Percentiles rank a stretch among this genome's conserved stretches.
phyloP scores from a whole-genome alignment of 37 sponge, comb jelly and placozoan genomes.

The Chondrosia reniformis region DNA sequence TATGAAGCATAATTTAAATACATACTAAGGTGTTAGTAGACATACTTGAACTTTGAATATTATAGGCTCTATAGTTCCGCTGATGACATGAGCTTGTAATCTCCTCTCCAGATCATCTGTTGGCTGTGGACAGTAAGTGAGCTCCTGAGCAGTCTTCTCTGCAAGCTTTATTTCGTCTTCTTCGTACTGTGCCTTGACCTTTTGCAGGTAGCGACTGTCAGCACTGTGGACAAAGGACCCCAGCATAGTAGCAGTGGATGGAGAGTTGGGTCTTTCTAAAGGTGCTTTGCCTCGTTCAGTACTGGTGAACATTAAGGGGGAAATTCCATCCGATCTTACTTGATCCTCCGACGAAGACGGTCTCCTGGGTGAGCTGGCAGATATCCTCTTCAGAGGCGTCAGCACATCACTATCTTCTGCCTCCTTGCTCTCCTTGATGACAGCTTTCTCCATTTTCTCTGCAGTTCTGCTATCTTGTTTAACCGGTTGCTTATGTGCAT shows the following conservation, averaged over 20 bases:
- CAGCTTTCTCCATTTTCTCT: conserved; percentile 8
- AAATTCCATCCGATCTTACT: conserved; percentile 3
- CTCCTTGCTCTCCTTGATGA: neutral
- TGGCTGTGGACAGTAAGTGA: conserved; percentile 21
- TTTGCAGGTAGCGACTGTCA: conserved; percentile 33
- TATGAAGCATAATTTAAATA: too few relatives aligned
- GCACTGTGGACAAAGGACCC: conserved; percentile 47
- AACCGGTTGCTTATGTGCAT: neutral
- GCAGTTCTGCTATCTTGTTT: neutral
- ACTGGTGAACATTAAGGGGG: neutral
- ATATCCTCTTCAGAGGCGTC: conserved; percentile 15
- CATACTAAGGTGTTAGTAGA: too few relatives aligned
- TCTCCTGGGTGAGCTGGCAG: neutral
- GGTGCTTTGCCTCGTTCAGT: neutral
- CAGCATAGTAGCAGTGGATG: neutral
- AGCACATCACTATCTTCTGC: conserved; percentile 10
- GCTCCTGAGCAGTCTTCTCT: conserved; percentile 6
- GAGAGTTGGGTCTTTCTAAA: neutral
- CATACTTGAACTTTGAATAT: conserved; percentile 2
- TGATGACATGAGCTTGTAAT: conserved; percentile 18
- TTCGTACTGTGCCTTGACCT: conserved; percentile 18
- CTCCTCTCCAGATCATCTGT: conserved; percentile 1
- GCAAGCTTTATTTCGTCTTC: conserved; percentile 15
- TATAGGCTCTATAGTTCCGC: neutral
- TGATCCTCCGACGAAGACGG: neutral